These are phyloP conservation scores for Acrobasis repandana DNA, from an alignment of 2,888 invertebrate genomes.

Conservation along the genomic window DNA sequence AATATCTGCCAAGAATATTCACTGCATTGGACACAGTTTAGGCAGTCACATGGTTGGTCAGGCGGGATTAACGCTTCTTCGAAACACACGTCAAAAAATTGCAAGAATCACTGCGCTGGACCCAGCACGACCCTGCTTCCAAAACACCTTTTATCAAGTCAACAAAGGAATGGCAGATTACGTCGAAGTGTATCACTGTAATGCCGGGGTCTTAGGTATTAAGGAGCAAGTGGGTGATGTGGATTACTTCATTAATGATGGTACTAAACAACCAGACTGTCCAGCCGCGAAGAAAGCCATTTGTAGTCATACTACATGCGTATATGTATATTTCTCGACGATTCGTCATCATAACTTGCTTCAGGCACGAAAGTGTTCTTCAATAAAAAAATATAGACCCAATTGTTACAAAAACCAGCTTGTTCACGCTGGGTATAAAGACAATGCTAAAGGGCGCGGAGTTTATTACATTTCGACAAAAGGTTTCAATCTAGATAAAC, in stretches of 20 bases:
- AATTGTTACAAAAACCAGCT: no score
- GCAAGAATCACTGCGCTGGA: slow-evolving; percentile 68
- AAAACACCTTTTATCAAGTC: slow-evolving; percentile 63
- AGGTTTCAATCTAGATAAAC: no score
- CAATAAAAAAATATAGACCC: no score
- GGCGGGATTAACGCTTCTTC: slow-evolving; percentile 54
- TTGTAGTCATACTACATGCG: no score
- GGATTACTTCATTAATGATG: slow-evolving; percentile 84
- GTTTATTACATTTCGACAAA: no score
- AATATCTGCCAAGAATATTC: slow-evolving; percentile 58
- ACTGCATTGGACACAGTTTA: slow-evolving; percentile 70
- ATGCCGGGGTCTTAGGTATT: slow-evolving; percentile 78
- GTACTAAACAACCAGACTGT: slow-evolving; percentile 81
- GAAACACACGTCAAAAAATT: slow-evolving; percentile 54
- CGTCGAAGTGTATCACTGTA: slow-evolving; percentile 84
- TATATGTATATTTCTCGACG: no score
- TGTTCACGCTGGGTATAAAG: no score
- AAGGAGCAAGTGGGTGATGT: slow-evolving; percentile 76
- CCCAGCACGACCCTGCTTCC: slow-evolving; percentile 74
- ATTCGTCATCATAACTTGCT: no score
- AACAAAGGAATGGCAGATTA: slow-evolving; percentile 81
- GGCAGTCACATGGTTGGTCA: slow-evolving; percentile 69
- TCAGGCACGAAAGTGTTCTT: no score
- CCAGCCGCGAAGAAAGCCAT: no score
- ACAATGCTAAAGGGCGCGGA: no score